phyloP scores from a whole-genome alignment of 1,140 invertebrate genomes.

The Drosophila nikananu region DNA sequence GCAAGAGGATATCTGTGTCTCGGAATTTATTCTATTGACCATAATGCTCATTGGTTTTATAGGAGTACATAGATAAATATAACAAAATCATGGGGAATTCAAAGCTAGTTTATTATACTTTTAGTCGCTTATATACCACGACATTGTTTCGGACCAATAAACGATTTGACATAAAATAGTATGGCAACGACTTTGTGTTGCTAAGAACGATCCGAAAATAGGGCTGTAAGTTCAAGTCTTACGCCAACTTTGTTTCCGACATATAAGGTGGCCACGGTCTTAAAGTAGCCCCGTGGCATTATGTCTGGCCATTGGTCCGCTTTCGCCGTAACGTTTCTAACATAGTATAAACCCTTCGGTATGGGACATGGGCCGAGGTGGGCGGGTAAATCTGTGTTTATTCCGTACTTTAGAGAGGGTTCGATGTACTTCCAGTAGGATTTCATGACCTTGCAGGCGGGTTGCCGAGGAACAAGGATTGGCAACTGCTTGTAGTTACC shows the following conservation, averaged over 20 bases:
- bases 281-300: slow-evolving; percentile 21
- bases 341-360: slow-evolving; percentile 32
- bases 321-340: slow-evolving; percentile 24
- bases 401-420: not conserved
- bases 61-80: too few species aligned
- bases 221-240: not conserved
- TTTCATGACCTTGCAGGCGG: slow-evolving; percentile 19
- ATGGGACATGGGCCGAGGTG: slow-evolving; percentile 34
- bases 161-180: not conserved
- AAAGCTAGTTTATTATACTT: too few species aligned
- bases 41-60: too few species aligned
- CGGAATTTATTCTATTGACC: too few species aligned
- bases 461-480: not conserved
- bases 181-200: fast-evolving
- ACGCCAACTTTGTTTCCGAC: not conserved
- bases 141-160: too few species aligned
- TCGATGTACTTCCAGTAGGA: slow-evolving; percentile 15
- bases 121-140: too few species aligned
- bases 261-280: slow-evolving; percentile 5
- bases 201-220: not conserved
- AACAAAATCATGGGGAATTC: too few species aligned
- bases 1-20: too few species aligned
- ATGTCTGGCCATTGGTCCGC: slow-evolving; percentile 33
- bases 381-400: slow-evolving; percentile 35
- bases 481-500: slow-evolving; percentile 41